Evolutionary conservation across 2,797 vertebrate species (phyloP).

Genomic region (Squalus acanthias): DNA sequence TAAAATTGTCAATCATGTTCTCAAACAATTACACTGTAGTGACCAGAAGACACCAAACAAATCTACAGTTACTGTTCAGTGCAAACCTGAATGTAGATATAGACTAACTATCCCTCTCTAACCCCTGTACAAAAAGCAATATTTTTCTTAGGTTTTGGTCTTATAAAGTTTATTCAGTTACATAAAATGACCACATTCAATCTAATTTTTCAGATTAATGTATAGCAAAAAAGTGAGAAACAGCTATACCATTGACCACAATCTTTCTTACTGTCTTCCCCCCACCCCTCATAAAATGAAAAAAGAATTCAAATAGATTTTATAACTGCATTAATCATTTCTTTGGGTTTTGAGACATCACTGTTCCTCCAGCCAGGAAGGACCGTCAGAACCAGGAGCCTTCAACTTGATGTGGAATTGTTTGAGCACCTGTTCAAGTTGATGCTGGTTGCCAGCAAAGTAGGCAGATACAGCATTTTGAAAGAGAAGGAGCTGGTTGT

Average conservation of each 20-base stretch:
- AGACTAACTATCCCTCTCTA: conserved; percentile 53
- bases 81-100: conserved; percentile 61
- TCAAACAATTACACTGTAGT: conserved; percentile 47
- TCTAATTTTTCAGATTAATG: conserved; percentile 33
- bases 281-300: conserved; percentile 44
- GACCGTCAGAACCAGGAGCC: conserved; percentile 83
- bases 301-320: conserved; percentile 41
- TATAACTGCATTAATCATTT: neutral
- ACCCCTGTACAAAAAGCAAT: conserved; percentile 57
- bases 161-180: conserved; percentile 56
- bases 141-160: conserved; percentile 49
- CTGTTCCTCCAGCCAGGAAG: conserved; percentile 95
- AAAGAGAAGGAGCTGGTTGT: conserved; percentile 96
- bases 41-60: conserved; percentile 52
- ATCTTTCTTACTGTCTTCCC: conserved; percentile 40
- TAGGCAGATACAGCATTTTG: conserved; percentile 94
- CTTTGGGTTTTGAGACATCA: conserved; percentile 52
- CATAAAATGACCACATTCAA: conserved; percentile 44
- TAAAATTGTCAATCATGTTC: conserved; percentile 30
- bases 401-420: conserved; percentile 99
- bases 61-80: conserved; percentile 57
- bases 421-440: conserved; percentile 95
- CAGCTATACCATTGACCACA: conserved; percentile 29
- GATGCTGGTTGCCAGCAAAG: conserved; percentile 95
- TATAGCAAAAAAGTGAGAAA: conserved; percentile 34